Base-by-base conservation (phyloP, 2,888 invertebrate genomes). In the Polietes domitor region DNA sequence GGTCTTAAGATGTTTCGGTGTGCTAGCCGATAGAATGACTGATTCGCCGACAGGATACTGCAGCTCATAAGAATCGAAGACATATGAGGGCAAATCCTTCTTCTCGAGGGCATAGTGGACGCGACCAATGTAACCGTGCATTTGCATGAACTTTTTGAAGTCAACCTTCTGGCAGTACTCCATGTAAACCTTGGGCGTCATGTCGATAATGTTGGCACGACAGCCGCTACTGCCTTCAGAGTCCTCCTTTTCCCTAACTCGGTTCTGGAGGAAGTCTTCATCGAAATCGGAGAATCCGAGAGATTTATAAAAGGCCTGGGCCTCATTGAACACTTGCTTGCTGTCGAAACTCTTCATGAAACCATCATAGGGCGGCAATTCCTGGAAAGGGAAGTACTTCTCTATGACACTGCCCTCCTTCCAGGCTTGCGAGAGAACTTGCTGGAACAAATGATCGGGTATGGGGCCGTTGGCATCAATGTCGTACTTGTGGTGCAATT, bases 401-500 rank as follows among this genome's bases (percentile, higher is more conserved):
- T 91, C 91, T 37, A 91, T 88, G 10, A 91, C 87, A 84, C 91
- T 91, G 53, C 89, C 90, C 21, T 88, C 85, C 0, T 89, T 89
- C 91, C 92, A 92, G n/a, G 90, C 90, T 83, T 91, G 91, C 24
- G 89, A 89, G 0, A 91, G 74, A 0, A 92, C 91, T 85, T 91
- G 91, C 78, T 96, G 96, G 85, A 96, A 92, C 12, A 96, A 92
- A 93, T 96, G 96, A 21, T 95, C 96, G 0, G 96, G 96, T 77
- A 96, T 96, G 0, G 96, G 95, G 65, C 96, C 96, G 80, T 92
- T 94, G 53, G 94, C 93, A 21, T 94, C 92, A 9, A 94, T 94
- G 1, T 96, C 96, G 89, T 97, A 97, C 87, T 94, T 94, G 88
- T 95, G 93, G 32, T 94, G 92, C 26, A 97, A 92, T 80, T 95